Percentiles rank a stretch among this genome's conserved stretches.
These are phyloP conservation scores for Paradoxurus hermaphroditus DNA, from an alignment of 2,113 vertebrate species.

Conservation along the genomic window DNA sequence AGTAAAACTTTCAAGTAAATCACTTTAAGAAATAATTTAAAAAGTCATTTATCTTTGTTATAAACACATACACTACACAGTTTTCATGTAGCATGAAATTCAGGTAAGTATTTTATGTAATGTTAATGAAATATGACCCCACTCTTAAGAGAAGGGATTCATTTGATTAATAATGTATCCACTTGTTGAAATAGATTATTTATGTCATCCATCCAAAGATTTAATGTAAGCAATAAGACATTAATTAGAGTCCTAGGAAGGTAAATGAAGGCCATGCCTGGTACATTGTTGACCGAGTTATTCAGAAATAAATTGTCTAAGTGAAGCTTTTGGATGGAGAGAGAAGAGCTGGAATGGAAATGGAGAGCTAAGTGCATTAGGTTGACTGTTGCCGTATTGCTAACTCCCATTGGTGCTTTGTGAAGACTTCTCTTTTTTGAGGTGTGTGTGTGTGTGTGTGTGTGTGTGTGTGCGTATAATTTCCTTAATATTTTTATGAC, in stretches of 20 bases:
- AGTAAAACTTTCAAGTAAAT: conserved; percentile 6
- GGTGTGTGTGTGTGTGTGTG: neutral
- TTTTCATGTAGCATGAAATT: neutral
- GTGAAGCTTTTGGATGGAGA: neutral
- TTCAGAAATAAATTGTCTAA: neutral
- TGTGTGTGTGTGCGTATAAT: neutral
- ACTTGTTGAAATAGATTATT: conserved; percentile 27
- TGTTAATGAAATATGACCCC: neutral
- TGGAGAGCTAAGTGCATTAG: fast-evolving
- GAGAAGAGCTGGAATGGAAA: neutral
- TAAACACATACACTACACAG: neutral
- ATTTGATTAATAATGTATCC: neutral
- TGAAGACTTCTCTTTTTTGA: neutral
- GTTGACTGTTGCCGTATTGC: neutral
- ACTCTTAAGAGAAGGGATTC: neutral
- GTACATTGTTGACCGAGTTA: neutral
- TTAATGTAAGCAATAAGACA: neutral
- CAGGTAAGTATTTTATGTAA: neutral
- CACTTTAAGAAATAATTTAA: neutral
- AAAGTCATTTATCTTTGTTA: conserved; percentile 24
- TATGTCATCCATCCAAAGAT: neutral
- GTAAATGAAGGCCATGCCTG: neutral
- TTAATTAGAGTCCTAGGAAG: neutral
- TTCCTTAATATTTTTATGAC: neutral
- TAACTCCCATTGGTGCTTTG: neutral